Percentiles rank a stretch among this genome's conserved stretches.
Conservation (phyloP, 2,888 invertebrate species). For the Buathra laborator region DNA sequence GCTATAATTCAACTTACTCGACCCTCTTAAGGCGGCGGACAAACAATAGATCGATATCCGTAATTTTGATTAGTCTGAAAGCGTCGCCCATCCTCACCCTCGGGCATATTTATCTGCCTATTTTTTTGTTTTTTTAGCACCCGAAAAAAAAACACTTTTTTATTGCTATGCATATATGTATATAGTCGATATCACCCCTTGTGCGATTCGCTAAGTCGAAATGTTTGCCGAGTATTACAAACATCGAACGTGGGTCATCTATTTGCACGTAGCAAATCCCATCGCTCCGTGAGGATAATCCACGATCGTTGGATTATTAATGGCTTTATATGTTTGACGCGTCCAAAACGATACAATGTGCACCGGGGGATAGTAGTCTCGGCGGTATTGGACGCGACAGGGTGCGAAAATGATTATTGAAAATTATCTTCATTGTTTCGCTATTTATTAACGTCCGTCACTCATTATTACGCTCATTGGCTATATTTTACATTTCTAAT, state of each 20-base stretch:
- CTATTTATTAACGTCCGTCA: not conserved
- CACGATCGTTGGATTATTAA: constrained; percentile 44
- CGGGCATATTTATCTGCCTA: too few relatives aligned
- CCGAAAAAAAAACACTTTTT: not conserved
- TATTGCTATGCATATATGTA: not conserved
- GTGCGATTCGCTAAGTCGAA: not conserved
- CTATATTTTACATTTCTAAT: not conserved
- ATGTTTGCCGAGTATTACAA: constrained; percentile 20
- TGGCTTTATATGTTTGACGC: constrained; percentile 4
- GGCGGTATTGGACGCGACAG: not conserved
- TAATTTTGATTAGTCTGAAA: not conserved
- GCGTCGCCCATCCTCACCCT: too few relatives aligned
- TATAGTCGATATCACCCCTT: not conserved
- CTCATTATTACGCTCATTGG: not conserved
- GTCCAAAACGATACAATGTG: not conserved
- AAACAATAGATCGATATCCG: too few relatives aligned
- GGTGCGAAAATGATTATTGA: not conserved
- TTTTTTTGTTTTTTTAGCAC: not conserved
- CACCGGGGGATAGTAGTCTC: not conserved
- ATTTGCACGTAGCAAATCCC: constrained; percentile 26
- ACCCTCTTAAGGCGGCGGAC: too few relatives aligned
- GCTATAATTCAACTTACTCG: too few relatives aligned
- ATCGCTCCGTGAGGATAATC: constrained; percentile 17
- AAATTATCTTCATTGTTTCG: not conserved
- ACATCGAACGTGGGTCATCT: constrained; percentile 14